phyloP scores from a whole-genome alignment of 2,797 vertebrate species.

The Sebastes trivittatus region DNA sequence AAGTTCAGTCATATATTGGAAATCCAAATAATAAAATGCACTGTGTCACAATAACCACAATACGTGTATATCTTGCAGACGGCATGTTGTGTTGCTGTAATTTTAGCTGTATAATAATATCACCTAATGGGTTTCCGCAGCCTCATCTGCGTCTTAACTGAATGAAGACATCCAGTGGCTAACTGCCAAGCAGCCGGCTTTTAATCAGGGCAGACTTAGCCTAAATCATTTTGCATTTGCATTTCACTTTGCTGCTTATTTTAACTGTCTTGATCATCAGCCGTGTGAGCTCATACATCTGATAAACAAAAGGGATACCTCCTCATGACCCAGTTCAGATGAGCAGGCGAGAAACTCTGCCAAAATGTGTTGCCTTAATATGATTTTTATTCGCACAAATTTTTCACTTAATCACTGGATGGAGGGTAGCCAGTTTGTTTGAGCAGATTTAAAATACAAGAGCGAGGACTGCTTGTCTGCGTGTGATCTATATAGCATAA shows the following conservation, averaged over 20 bases:
- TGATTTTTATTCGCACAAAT: constrained; percentile 26
- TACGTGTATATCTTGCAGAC: background rate
- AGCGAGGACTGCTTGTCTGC: constrained; percentile 7
- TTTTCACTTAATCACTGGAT: constrained; percentile 17
- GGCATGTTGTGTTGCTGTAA: constrained; percentile 17
- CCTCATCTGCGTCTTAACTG: constrained; percentile 45
- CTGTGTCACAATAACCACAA: background rate
- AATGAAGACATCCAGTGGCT: constrained; percentile 58
- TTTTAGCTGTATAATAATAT: constrained; percentile 42
- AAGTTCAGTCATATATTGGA: background rate
- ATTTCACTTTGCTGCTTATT: constrained; percentile 62
- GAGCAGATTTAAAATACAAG: background rate
- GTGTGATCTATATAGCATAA: constrained; percentile 19
- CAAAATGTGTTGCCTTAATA: constrained; percentile 23
- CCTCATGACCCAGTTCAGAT: constrained; percentile 40
- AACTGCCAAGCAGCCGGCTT: constrained; percentile 67
- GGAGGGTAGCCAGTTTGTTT: constrained; percentile 9
- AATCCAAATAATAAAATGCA: background rate
- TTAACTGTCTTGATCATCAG: constrained; percentile 50
- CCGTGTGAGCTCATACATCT: constrained; percentile 35
- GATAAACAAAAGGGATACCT: constrained; percentile 55
- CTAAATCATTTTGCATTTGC: constrained; percentile 66
- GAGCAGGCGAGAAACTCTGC: constrained; percentile 33
- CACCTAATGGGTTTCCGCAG: constrained; percentile 47
- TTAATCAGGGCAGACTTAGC: constrained; percentile 67